These are phyloP conservation scores for Drosophila anceps DNA, from an alignment of 2,888 invertebrate genomes.

Conservation along the genomic window DNA sequence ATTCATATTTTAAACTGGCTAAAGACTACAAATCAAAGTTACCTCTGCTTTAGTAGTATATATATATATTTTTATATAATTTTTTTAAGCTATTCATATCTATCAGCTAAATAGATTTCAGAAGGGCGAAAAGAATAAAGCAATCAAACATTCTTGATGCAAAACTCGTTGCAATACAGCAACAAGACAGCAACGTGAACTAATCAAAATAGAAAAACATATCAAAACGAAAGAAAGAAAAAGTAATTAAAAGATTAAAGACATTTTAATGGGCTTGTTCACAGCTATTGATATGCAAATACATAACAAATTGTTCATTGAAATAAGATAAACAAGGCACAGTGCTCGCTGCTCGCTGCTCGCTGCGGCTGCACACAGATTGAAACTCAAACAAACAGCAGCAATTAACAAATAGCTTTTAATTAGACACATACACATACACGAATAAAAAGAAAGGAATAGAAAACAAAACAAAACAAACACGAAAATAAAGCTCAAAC, in stretches of 20 bases:
- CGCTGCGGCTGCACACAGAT: conserved; percentile 1
- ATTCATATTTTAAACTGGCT: too few relatives aligned
- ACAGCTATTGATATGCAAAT: conserved; percentile 7
- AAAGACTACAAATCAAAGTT: too few relatives aligned
- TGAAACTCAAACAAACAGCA: conserved; percentile 5
- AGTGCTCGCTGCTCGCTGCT: conserved; percentile 1
- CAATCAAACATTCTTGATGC: background rate
- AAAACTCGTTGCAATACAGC: background rate
- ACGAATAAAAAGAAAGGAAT: too few relatives aligned
- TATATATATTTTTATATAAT: too few relatives aligned
- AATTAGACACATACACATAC: background rate
- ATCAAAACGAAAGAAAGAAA: too few relatives aligned
- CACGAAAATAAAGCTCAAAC: background rate
- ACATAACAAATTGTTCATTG: background rate
- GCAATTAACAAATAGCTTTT: conserved; percentile 12
- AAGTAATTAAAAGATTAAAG: background rate
- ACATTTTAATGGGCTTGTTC: background rate
- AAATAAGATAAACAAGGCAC: conserved; percentile 3
- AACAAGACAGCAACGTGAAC: background rate
- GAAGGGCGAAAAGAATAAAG: too few relatives aligned
- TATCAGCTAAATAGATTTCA: too few relatives aligned
- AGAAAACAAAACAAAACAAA: too few relatives aligned
- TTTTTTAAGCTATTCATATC: too few relatives aligned
- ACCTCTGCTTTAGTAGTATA: too few relatives aligned
- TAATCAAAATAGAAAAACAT: background rate